phyloP scores from a whole-genome alignment of 2,888 invertebrate genomes.

The Celastrina argiolus region DNA sequence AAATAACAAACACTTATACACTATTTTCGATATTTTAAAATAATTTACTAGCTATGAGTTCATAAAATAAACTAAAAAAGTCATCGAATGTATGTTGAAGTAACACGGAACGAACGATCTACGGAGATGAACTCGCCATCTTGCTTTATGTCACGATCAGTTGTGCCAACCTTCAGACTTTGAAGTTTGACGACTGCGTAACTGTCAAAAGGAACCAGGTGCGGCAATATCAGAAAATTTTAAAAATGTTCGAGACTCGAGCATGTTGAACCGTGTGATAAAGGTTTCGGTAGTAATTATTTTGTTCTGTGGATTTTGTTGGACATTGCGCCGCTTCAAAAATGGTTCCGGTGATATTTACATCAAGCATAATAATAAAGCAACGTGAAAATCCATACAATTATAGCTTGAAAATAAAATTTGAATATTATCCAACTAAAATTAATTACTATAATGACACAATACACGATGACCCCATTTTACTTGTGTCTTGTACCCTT shows the following conservation, averaged over 20 bases:
- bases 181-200: neutral
- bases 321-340: too few species aligned
- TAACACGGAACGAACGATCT: slow-evolving; percentile 68
- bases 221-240: slow-evolving; percentile 46
- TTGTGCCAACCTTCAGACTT: slow-evolving; percentile 50
- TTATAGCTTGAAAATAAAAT: too few species aligned
- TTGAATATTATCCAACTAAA: too few species aligned
- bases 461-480: too few species aligned
- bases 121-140: slow-evolving; percentile 77
- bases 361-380: too few species aligned
- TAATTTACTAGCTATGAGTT: slow-evolving; percentile 46
- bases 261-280: neutral
- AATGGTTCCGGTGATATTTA: too few species aligned
- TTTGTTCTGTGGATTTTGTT: too few species aligned
- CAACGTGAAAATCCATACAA: too few species aligned
- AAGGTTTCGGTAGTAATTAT: too few species aligned
- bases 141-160: slow-evolving; percentile 72
- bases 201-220: slow-evolving; percentile 43
- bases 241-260: too few species aligned
- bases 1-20: slow-evolving; percentile 50
- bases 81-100: slow-evolving; percentile 58
- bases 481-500: too few species aligned
- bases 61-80: slow-evolving; percentile 61
- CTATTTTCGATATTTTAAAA: slow-evolving; percentile 46
- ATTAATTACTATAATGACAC: too few species aligned